A percentile compares a stretch with the other conserved stretches of the same genome.
These are phyloP conservation scores for Littorina saxatilis DNA, from an alignment of 1,140 invertebrate species.

Conservation along the genomic window DNA sequence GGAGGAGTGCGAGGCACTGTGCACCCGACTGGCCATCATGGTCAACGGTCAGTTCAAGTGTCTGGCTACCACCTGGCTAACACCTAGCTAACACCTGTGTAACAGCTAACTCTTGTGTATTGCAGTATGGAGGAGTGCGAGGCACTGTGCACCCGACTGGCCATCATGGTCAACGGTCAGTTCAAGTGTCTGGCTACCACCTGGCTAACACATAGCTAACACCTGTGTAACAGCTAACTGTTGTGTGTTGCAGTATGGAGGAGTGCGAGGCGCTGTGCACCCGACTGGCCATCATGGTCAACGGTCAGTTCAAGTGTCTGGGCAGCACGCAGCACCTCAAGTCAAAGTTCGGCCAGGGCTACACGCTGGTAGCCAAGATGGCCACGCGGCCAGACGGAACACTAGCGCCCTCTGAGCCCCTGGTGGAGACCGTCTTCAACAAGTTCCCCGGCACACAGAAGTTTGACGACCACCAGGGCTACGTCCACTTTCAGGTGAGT, in stretches of 20 bases:
- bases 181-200: no score
- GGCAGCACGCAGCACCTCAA: constrained; percentile 77
- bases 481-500: constrained; percentile 76
- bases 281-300: constrained; percentile 78
- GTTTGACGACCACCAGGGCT: constrained; percentile 84
- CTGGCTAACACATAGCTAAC: no score
- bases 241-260: constrained; percentile 42
- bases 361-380: constrained; percentile 74
- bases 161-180: no score
- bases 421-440: constrained; percentile 46
- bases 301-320: constrained; percentile 75
- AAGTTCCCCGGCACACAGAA: constrained; percentile 58
- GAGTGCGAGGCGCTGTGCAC: constrained; percentile 73
- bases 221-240: no score
- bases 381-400: constrained; percentile 54
- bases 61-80: no score
- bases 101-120: no score
- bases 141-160: no score
- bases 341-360: constrained; percentile 74
- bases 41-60: no score
- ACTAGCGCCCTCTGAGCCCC: constrained; percentile 43
- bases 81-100: no score
- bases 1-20: no score
- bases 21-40: no score
- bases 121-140: no score